Evolutionary conservation across 2,113 vertebrate genomes (phyloP), one percentile per base, ranked within the genome.

Genomic region (Phaethornis superciliosus): DNA sequence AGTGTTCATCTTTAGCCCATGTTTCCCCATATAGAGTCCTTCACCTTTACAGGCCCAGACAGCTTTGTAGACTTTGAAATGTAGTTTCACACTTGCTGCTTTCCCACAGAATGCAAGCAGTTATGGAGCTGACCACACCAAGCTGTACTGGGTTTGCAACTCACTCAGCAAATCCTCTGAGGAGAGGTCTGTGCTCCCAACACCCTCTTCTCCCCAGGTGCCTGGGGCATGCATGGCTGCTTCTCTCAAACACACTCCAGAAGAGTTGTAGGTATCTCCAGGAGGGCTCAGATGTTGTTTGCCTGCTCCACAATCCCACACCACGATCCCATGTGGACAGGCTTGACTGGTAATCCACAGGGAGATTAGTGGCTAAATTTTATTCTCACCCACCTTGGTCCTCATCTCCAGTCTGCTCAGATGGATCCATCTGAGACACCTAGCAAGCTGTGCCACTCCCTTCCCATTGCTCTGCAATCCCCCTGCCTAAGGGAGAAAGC

Each of bases 281-380:
- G 63, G n/a, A 91, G n/a, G 63, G 15, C 47, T 85, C 37, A 59
- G 74, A 32, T 77, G 62, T 54, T 88, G 90, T 78, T 92, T 69
- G 46, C 27, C 78, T 59, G 74, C 51, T 85, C 91, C 89, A 70
- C 21, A 92, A 59, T 84, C 80, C 94, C 85, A 56, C 67, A 58
- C 51, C 78, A 23, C 0, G 0, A 84, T 62, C 90, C 86, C 83
- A 74, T 33, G 51, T 65, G 91, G 85, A 9, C 76, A 76, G 77
- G 59, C 76, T 69, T 60, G 71, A 64, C 3, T 5, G 76, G 79
- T 97, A 96, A 97, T 97, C 97, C 95, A 12, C 35, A 17, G 80
- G 74, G 91, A 82, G 97, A 96, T 97, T 93, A 97, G 91, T 22
- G 86, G 47, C 89, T 47, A 91, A 70, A 85, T 90, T 97, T 96